phyloP scores from a whole-genome alignment of 2,888 invertebrate genomes.

The Sphecodes monilicornis region DNA sequence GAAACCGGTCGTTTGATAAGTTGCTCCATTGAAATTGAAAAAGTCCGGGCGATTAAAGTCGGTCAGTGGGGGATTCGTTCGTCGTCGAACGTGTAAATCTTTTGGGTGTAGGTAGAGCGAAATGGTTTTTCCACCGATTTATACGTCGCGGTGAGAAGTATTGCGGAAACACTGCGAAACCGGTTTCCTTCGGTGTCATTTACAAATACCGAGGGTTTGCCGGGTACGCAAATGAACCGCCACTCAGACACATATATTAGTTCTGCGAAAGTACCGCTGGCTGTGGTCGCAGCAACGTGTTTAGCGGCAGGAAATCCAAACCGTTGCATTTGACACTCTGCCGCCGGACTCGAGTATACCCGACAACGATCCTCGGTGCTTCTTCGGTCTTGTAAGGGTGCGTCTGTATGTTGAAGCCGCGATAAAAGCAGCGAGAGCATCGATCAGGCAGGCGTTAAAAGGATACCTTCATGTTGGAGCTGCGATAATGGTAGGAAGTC shows the following conservation, averaged over 20 bases:
- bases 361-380: slow-evolving; percentile 1
- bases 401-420: neutral
- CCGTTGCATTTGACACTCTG: slow-evolving; percentile 69
- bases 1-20: no score
- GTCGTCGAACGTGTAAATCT: neutral
- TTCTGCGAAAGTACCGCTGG: slow-evolving; percentile 63
- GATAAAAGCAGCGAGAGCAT: neutral
- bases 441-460: no score
- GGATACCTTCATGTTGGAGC: no score
- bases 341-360: slow-evolving; percentile 30
- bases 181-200: slow-evolving; percentile 42
- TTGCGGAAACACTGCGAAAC: slow-evolving; percentile 2
- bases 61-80: neutral
- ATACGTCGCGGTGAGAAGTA: neutral
- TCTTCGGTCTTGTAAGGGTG: neutral
- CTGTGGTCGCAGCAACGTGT: slow-evolving; percentile 65
- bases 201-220: slow-evolving; percentile 54
- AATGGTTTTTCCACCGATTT: neutral
- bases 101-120: neutral
- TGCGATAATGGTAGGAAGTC: no score
- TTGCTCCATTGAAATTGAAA: no score
- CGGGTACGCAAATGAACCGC: slow-evolving; percentile 43
- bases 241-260: slow-evolving; percentile 60
- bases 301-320: slow-evolving; percentile 65
- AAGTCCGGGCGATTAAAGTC: no score